These are phyloP conservation scores for Genyomyrus donnyi DNA, from an alignment of 2,113 vertebrate species.

Conservation along the genomic window DNA sequence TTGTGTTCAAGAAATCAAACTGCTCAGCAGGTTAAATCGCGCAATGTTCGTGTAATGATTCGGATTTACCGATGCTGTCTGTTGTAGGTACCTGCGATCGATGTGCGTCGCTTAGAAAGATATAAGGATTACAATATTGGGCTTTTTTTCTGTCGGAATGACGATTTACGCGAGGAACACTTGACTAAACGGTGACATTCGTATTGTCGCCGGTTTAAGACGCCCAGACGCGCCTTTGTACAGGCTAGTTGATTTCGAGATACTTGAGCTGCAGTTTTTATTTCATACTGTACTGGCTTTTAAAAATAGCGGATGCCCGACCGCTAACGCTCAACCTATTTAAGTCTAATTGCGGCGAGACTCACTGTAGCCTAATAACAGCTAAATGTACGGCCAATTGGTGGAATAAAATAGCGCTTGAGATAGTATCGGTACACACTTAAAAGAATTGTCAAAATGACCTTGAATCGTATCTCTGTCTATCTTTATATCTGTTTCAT, in stretches of 20 bases:
- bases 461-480: background rate
- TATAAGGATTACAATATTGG: background rate
- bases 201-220: background rate
- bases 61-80: background rate
- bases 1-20: background rate
- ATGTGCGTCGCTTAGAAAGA: slow-evolving; percentile 15
- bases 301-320: background rate
- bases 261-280: background rate
- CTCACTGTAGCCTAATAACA: background rate
- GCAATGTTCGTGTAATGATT: background rate
- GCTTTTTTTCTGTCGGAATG: background rate
- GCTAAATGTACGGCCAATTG: background rate
- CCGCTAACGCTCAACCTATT: background rate
- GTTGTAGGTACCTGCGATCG: background rate
- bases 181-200: background rate
- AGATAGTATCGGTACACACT: background rate
- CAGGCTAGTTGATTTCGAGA: background rate
- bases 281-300: background rate
- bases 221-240: background rate
- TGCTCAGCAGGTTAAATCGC: background rate
- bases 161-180: background rate
- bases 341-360: background rate
- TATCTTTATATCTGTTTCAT: slow-evolving; percentile 2
- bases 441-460: slow-evolving; percentile 5
- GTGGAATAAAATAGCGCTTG: background rate